Evolutionary conservation across 2,797 vertebrate species (phyloP), one percentile per base, ranked within the genome.

Genomic region (Psittacula derbiana): DNA sequence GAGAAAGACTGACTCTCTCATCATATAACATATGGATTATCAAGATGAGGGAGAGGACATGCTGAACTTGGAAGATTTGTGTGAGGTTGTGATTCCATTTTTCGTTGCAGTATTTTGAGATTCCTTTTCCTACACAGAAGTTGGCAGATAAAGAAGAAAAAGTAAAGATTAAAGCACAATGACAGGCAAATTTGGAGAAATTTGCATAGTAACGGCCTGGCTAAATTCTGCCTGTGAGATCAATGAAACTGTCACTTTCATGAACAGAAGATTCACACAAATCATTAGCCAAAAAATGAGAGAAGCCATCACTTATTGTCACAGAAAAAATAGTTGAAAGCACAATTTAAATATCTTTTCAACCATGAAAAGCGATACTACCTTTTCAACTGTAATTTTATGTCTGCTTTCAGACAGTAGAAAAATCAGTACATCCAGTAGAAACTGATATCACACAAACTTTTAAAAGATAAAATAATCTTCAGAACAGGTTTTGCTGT

Each of bases 201-300:
- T 85, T 92, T 89, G 47, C 78, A 80, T 80, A 71, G 58, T 66
- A 90, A 80, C 62, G 80, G 62, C 46, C 36, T 84, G 62, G 58
- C 10, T 95, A 87, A 80, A 87, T 92, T 94, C 92, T 85, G n/a
- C 40, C 28, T 73, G 18, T 47, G 64, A 73, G 67, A 80, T 81
- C 36, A 85, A 64, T 87, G 80, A 78, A 89, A 87, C 84, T 89
- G 74, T 52, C 60, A 67, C 41, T 87, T 91, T 27, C 30, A 38
- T 70, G 71, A 92, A 36, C 19, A 41, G 55, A 79, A 85, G 67
- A 71, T 33, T 87, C 71, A 52, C n/a, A 64, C 24, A 87, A 91
- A 93, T 82, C 64, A 89, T 87, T 87, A 87, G 31, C 71, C 64
- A 92, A 87, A 90, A 94, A 2, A 25, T 58, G 55, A 90, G 49